A percentile compares a stretch with the other conserved stretches of the same genome.
phyloP scores from a whole-genome alignment of 2,113 vertebrate species.

The Nesoenas mayeri region DNA sequence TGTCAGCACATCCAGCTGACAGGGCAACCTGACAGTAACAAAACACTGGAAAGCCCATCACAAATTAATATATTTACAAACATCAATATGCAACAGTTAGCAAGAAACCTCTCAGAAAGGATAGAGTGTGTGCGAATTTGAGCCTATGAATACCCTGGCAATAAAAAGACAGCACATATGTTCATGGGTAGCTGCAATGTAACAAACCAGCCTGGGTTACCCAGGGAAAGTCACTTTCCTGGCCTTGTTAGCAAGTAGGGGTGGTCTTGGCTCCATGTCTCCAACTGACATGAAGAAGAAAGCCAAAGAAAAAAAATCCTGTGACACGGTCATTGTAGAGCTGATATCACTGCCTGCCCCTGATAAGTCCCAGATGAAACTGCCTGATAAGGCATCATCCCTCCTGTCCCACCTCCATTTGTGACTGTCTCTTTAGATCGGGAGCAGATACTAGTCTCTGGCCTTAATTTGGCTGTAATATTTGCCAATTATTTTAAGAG shows the following conservation, averaged over 20 bases:
- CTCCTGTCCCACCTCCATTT: not conserved
- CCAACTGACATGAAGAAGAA: not conserved
- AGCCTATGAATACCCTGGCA: not conserved
- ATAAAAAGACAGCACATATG: not conserved
- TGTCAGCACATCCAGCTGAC: not conserved
- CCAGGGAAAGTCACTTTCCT: not conserved
- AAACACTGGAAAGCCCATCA: not conserved
- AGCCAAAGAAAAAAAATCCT: not conserved
- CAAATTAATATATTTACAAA: not conserved
- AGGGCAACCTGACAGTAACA: not conserved
- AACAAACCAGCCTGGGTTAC: not conserved
- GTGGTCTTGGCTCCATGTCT: not conserved
- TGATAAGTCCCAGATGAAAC: slow-evolving; percentile 11
- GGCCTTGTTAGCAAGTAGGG: not conserved
- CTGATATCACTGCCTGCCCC: not conserved
- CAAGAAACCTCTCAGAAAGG: not conserved
- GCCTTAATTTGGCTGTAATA: slow-evolving; percentile 70
- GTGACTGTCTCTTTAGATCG: slow-evolving; percentile 63
- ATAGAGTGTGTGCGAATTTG: not conserved
- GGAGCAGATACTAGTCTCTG: slow-evolving; percentile 43
- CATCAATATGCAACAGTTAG: not conserved
- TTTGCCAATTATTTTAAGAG: slow-evolving; percentile 80
- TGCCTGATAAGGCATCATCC: not conserved
- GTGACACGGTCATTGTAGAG: not conserved
- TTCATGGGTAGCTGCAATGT: not conserved